These are phyloP conservation scores for Mesembrinibis cayennensis DNA, from an alignment of 2,113 vertebrate genomes.

Conservation along the genomic window DNA sequence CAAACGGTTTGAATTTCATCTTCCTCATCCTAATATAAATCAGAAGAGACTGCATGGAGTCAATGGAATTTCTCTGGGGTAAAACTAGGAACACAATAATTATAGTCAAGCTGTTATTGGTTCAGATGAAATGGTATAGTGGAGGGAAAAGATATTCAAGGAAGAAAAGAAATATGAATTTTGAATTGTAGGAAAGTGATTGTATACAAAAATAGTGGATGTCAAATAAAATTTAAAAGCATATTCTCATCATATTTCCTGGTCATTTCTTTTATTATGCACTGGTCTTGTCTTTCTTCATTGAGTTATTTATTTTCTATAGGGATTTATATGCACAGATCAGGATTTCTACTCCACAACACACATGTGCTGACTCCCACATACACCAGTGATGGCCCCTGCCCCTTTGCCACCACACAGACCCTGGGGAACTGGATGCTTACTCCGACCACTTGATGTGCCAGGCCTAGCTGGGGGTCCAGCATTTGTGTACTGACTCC, in stretches of 20 bases:
- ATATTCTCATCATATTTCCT: background rate
- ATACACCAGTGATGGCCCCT: background rate
- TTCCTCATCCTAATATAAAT: background rate
- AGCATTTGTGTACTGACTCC: background rate
- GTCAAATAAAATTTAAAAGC: background rate
- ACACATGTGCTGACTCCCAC: background rate
- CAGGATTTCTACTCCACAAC: background rate
- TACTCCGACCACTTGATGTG: rapidly evolving
- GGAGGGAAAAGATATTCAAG: background rate
- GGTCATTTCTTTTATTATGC: background rate
- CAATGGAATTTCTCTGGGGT: background rate
- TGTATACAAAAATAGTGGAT: background rate
- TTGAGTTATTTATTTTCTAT: background rate
- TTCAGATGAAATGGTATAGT: background rate
- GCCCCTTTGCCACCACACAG: too few relatives aligned
- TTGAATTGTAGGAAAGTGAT: background rate
- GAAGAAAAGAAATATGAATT: background rate
- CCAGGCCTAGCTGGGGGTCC: rapidly evolving
- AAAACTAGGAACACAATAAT: background rate
- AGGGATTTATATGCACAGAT: background rate
- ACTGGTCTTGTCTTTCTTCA: background rate
- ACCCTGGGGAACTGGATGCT: rapidly evolving
- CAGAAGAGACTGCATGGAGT: background rate
- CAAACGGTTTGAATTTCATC: background rate
- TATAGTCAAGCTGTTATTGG: background rate